Evolutionary conservation across 2,797 vertebrate species (phyloP).

Genomic region (Poeciliopsis presidionis): DNA sequence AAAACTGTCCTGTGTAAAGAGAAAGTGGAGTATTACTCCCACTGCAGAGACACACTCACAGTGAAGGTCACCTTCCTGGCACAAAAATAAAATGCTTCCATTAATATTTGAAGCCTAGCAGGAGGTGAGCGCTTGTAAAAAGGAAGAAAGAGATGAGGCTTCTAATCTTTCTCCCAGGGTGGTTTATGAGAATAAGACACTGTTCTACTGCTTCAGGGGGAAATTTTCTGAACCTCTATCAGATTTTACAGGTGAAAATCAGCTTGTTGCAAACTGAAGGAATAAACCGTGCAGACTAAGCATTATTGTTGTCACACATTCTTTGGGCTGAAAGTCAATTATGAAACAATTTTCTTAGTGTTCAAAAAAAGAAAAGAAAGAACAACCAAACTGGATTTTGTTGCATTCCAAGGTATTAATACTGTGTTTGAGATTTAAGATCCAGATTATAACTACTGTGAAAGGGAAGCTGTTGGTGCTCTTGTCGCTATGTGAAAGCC

Average conservation of each 20-base stretch:
- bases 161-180: slow-evolving; percentile 22
- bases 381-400: background rate
- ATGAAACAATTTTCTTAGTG: slow-evolving; percentile 4
- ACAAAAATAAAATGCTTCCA: slow-evolving; percentile 66
- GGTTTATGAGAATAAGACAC: slow-evolving; percentile 17
- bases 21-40: slow-evolving; percentile 32
- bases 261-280: slow-evolving; percentile 11
- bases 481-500: background rate
- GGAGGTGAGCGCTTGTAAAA: slow-evolving; percentile 45
- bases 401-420: background rate
- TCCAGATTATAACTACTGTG: background rate
- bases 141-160: slow-evolving; percentile 25
- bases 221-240: slow-evolving; percentile 14
- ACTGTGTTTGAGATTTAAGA: background rate
- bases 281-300: slow-evolving; percentile 14
- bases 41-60: slow-evolving; percentile 28
- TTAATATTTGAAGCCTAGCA: slow-evolving; percentile 69
- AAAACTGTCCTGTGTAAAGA: slow-evolving; percentile 15
- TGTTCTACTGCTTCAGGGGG: slow-evolving; percentile 20
- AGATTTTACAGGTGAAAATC: slow-evolving; percentile 20
- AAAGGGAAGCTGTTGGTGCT: background rate
- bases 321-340: slow-evolving; percentile 3
- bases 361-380: background rate
- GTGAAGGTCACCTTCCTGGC: slow-evolving; percentile 68
- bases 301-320: slow-evolving; percentile 21